Conservation (phyloP, 2,888 invertebrate species). For the Saturnia pavonia region DNA sequence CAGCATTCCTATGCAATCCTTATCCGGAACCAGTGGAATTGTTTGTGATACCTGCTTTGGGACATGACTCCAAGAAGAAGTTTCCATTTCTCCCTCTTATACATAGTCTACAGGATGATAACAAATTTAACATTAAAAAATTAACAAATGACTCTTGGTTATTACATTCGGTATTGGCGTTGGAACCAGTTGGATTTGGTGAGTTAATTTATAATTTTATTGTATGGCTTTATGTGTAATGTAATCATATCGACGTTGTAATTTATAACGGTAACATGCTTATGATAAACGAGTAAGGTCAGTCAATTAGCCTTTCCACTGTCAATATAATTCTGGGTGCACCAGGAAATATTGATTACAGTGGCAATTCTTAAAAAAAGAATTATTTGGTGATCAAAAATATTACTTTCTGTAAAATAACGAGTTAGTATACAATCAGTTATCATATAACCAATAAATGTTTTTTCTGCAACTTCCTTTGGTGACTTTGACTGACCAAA, state of each 20-base stretch:
- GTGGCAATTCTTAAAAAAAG: neutral
- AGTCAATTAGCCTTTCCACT: too few species aligned
- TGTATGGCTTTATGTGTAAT: neutral
- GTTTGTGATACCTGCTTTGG: conserved; percentile 87
- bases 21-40: conserved; percentile 86
- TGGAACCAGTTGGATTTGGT: conserved; percentile 86
- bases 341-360: neutral
- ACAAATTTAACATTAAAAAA: conserved; percentile 69
- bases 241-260: neutral
- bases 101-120: conserved; percentile 61
- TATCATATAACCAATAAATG: too few species aligned
- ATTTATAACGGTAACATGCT: too few species aligned
- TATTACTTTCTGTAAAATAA: too few species aligned
- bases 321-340: neutral
- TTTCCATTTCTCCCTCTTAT: conserved; percentile 81
- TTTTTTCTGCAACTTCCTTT: neutral
- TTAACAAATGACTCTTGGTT: conserved; percentile 83
- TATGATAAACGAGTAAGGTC: too few species aligned
- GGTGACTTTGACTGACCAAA: too few species aligned
- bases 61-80: conserved; percentile 56
- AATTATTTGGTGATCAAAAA: neutral
- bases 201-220: conserved; percentile 46
- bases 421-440: too few species aligned
- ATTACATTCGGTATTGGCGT: conserved; percentile 84
- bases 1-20: conserved; percentile 84